Conservation (phyloP, 2,113 vertebrate genomes). For the Athene cunicularia region DNA sequence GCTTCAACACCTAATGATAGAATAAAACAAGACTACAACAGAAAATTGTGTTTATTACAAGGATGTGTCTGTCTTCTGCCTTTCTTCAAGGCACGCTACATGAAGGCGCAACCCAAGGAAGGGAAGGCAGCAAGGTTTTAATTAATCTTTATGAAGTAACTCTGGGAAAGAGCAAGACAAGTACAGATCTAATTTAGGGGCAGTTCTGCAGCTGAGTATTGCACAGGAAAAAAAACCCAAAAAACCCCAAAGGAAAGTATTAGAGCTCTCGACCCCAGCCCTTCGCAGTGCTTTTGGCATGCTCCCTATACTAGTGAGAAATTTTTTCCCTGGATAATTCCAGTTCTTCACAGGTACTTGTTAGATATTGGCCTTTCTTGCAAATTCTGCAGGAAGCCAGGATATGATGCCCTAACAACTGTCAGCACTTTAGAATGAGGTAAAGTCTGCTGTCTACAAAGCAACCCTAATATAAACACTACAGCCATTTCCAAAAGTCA, state of each 20-base stretch:
- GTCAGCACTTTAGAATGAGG: not conserved
- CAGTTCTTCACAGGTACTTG: not conserved
- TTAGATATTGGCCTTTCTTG: not conserved
- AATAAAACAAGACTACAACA: not conserved
- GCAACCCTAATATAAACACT: not conserved
- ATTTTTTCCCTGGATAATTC: not conserved
- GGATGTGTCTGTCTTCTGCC: not conserved
- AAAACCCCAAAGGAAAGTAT: not conserved
- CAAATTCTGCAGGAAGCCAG: not conserved
- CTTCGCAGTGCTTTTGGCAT: not conserved
- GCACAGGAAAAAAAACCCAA: not conserved
- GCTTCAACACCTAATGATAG: not conserved
- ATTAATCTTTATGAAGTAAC: not conserved
- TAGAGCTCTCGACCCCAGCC: not conserved
- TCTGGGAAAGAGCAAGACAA: not conserved
- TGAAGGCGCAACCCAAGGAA: not conserved
- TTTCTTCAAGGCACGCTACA: not conserved
- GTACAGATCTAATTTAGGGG: not conserved
- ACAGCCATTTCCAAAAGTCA: not conserved
- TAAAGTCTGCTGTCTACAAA: not conserved
- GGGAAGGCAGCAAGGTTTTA: not conserved
- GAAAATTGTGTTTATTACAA: not conserved
- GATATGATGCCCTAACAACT: not conserved
- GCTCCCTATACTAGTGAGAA: not conserved
- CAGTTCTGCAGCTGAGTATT: not conserved